A percentile compares a stretch with the other conserved stretches of the same genome.
These are phyloP conservation scores for Rhyzopertha dominica DNA, from an alignment of 1,140 invertebrate genomes.

Conservation along the genomic window DNA sequence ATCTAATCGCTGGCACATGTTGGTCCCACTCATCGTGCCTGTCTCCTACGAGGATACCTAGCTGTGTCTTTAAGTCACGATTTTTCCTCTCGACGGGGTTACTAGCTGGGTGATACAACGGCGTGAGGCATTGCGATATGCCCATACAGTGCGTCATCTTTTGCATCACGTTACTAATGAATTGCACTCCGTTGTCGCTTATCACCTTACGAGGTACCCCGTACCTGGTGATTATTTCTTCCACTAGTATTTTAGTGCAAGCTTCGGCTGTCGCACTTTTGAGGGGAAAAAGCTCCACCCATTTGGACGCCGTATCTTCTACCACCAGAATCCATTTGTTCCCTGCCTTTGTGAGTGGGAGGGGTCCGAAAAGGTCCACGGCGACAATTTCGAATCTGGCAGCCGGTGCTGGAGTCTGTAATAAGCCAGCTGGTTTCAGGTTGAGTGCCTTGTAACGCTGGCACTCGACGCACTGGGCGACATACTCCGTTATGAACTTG, in stretches of 20 bases:
- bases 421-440: slow-evolving; percentile 21
- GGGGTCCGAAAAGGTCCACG: slow-evolving; percentile 20
- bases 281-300: slow-evolving; percentile 11
- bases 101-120: slow-evolving; percentile 36
- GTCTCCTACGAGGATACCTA: slow-evolving; percentile 32
- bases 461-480: slow-evolving; percentile 15
- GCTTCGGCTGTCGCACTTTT: slow-evolving; percentile 10
- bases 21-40: slow-evolving; percentile 39
- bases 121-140: slow-evolving; percentile 32
- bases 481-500: not conserved
- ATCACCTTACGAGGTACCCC: slow-evolving; percentile 3
- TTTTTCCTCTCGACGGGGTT: slow-evolving; percentile 44
- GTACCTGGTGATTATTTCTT: slow-evolving; percentile 21
- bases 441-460: slow-evolving; percentile 10
- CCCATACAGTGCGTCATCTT: slow-evolving; percentile 26
- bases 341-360: slow-evolving; percentile 1
- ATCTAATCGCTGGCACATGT: slow-evolving; percentile 26
- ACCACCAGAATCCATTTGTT: slow-evolving; percentile 10
- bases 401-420: slow-evolving; percentile 16
- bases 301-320: slow-evolving; percentile 3
- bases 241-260: slow-evolving; percentile 26
- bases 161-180: slow-evolving; percentile 28
- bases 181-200: slow-evolving; percentile 34
- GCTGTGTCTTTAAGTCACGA: slow-evolving; percentile 39
- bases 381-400: slow-evolving; percentile 28